Conservation (phyloP, 1,140 invertebrate species). For the Bemisia tabaci region DNA sequence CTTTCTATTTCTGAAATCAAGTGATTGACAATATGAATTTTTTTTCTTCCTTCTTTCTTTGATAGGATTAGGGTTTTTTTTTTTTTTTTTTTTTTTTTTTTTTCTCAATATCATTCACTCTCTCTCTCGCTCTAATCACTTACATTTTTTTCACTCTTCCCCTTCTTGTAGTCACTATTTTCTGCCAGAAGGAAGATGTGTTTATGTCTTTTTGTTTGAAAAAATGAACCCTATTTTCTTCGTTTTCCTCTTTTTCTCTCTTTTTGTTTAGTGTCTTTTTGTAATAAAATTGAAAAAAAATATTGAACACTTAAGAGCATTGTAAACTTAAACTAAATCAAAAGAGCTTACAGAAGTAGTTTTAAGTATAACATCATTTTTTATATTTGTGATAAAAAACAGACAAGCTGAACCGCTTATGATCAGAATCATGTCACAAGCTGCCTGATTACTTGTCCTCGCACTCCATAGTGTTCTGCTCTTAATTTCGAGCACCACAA, state of each 20-base stretch:
- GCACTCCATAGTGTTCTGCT: too few species aligned
- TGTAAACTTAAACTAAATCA: neutral
- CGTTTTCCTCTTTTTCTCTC: neutral
- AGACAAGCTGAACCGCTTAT: too few species aligned
- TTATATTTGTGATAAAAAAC: too few species aligned
- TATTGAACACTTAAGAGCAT: too few species aligned
- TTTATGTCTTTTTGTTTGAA: neutral
- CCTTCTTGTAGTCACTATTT: neutral
- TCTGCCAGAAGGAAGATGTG: neutral
- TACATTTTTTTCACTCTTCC: neutral
- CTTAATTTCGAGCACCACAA: too few species aligned
- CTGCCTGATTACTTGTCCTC: too few species aligned
- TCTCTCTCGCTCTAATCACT: neutral
- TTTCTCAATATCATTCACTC: neutral
- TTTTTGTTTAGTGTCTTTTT: neutral
- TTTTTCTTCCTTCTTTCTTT: neutral
- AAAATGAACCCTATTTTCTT: neutral
- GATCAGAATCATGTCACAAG: too few species aligned
- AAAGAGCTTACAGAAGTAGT: neutral
- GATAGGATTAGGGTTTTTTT: too few species aligned
- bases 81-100: neutral
- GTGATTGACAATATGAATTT: neutral
- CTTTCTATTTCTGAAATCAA: neutral
- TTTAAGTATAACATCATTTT: neutral
- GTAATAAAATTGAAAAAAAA: neutral